Evolutionary conservation across 2,113 vertebrate genomes (phyloP), one percentile per base, ranked within the genome.

Genomic region (Pycnonotus jocosus): DNA sequence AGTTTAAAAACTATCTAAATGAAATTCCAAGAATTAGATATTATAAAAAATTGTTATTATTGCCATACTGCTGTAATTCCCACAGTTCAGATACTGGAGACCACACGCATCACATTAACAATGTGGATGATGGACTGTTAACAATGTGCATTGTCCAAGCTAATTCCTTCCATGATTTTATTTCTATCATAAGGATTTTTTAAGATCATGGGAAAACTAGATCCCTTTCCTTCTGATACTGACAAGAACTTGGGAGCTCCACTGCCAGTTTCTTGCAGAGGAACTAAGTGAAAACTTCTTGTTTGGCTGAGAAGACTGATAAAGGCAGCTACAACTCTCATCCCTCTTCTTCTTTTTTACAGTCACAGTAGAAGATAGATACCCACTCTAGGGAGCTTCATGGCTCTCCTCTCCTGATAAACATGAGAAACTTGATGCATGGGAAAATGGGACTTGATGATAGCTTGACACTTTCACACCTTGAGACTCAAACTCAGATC

Each of bases 381-480:
- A 88, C 4, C 8, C n/a, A 0, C 74, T 82, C 70, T 53, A 82
- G 80, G 20, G 48, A 92, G 58, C 23, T 95, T 86, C 80, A 83
- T 86, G 73, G 64, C 51, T 93, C 57, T 83, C 27, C 58, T 74
- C 60, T 93, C 64, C 69, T 86, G 94, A 93, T 93, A 93, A 96
- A 92, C 80, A 92, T 40, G 80, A 92, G 83, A 78, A 95, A 81
- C 30, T 90, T 88, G 77, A 89, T 93, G 72, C 69, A 96, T 91
- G 47, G 88, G 61, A 94, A 90, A 94, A 94, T 92, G 80, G 88
- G 77, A 95, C 86, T 93, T 92, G 95, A 89, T 95, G 95, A 97
- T 95, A 92, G 86, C 92, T 96, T 91, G 94, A 71, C 95, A 91
- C 80, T 91, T 96, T 97, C 91, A 95, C 94, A 96, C 94, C 94